Percentiles rank a stretch among this genome's conserved stretches.
These are phyloP conservation scores for Brachionus koreanus DNA, from an alignment of 1,140 invertebrate species.

Conservation along the genomic window DNA sequence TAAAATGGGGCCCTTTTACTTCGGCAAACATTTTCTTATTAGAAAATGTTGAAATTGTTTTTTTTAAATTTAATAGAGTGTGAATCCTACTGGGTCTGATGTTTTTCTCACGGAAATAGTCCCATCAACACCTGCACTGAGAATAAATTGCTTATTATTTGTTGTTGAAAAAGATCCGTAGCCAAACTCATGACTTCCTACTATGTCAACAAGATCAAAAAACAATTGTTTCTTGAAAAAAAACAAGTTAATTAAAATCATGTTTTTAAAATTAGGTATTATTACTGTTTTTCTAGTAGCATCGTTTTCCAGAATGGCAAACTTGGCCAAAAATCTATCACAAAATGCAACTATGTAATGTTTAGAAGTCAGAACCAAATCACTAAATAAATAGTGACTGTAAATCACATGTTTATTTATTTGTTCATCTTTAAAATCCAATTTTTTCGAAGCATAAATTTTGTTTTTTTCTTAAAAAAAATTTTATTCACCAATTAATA, in stretches of 20 bases:
- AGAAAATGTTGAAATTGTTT: background rate
- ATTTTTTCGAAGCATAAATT: slow-evolving; percentile 1
- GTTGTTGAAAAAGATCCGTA: background rate
- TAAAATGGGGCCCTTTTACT: slow-evolving; percentile 10
- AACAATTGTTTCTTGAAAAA: background rate
- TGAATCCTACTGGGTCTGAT: background rate
- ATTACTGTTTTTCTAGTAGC: slow-evolving; percentile 7
- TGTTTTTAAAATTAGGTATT: background rate
- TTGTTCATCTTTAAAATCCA: slow-evolving; percentile 22
- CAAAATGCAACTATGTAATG: slow-evolving; percentile 26
- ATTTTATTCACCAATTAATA: background rate
- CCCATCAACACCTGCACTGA: slow-evolving; percentile 9
- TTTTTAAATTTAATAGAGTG: background rate
- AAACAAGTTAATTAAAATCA: background rate
- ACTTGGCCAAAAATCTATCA: slow-evolving; percentile 41
- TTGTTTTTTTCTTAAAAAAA: slow-evolving; percentile 6
- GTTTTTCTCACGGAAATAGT: slow-evolving; percentile 3
- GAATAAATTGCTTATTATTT: slow-evolving; percentile 1
- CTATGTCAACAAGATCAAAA: background rate
- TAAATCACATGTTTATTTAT: slow-evolving; percentile 3
- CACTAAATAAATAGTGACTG: slow-evolving; percentile 32
- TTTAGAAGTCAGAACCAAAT: background rate
- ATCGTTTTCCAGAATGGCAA: slow-evolving; percentile 20
- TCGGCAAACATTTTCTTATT: background rate
- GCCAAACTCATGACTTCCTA: slow-evolving; percentile 37